Percentiles rank a stretch among this genome's conserved stretches.
These are phyloP conservation scores for Mirounga angustirostris DNA, from an alignment of 2,113 vertebrate genomes.

Conservation along the genomic window DNA sequence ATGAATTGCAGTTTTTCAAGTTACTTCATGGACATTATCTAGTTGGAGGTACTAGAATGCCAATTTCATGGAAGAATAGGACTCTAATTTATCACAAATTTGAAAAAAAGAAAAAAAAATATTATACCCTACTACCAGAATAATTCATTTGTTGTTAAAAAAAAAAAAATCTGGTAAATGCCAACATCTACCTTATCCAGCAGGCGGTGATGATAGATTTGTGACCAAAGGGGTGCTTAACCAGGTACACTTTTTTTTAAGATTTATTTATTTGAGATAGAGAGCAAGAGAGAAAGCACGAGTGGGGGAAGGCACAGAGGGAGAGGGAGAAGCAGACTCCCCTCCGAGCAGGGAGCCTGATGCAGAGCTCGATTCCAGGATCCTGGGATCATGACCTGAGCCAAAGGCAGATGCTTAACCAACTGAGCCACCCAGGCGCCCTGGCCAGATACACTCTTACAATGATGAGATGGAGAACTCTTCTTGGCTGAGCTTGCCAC, in stretches of 20 bases:
- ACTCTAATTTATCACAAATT: conserved; percentile 24
- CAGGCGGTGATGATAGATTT: not conserved
- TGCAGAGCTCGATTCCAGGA: not conserved
- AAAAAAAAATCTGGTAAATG: not conserved
- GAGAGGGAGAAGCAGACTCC: not conserved
- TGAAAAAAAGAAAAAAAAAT: conserved; percentile 1
- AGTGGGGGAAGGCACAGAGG: not conserved
- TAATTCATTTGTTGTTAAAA: not conserved
- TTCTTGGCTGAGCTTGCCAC: not conserved
- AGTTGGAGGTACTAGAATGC: not conserved
- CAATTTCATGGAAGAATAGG: not conserved
- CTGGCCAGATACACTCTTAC: not conserved
- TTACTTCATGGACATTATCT: conserved; percentile 1
- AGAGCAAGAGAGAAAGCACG: not conserved
- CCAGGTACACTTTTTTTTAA: not conserved
- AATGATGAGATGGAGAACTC: not conserved
- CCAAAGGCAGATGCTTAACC: not conserved
- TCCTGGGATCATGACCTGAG: not conserved
- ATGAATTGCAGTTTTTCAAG: conserved; percentile 39
- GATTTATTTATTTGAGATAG: not conserved
- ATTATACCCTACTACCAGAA: not conserved
- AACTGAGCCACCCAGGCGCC: not conserved
- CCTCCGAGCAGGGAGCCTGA: not conserved
- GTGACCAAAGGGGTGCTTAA: not conserved
- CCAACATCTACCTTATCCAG: not conserved